A percentile compares a stretch with the other conserved stretches of the same genome.
phyloP scores from a whole-genome alignment of 2,888 invertebrate species.

The Drosophila limbata region DNA sequence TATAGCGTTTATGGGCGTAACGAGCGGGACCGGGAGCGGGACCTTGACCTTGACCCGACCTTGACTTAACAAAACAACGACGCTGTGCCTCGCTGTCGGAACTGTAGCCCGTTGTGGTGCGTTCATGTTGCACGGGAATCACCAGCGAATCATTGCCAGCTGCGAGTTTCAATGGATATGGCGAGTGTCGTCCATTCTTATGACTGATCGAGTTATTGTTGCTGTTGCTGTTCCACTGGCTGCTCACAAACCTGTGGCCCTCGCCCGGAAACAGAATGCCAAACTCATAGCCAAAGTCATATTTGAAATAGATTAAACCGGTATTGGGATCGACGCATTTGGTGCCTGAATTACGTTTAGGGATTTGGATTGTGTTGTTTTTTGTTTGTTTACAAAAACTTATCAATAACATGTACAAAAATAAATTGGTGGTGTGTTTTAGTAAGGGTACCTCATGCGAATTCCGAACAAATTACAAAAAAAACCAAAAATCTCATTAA shows the following conservation, averaged over 20 bases:
- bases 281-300: conserved; percentile 93
- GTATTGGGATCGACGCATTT: conserved; percentile 92
- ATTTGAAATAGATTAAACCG: conserved; percentile 92
- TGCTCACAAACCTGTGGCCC: conserved; percentile 86
- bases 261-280: conserved; percentile 90
- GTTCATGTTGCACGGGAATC: conserved; percentile 90
- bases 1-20: conserved; percentile 84
- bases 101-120: conserved; percentile 76
- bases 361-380: conserved; percentile 7
- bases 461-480: not conserved
- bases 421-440: conserved; percentile 2
- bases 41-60: not conserved
- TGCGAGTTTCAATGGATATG: conserved; percentile 86
- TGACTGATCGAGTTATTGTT: conserved; percentile 30
- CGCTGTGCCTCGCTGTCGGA: conserved; percentile 77
- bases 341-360: conserved; percentile 87
- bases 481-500: not conserved
- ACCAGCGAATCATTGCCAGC: conserved; percentile 86
- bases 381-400: conserved; percentile 39
- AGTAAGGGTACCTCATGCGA: conserved; percentile 1
- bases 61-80: conserved; percentile 25
- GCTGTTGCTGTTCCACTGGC: conserved; percentile 77
- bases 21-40: conserved; percentile 13
- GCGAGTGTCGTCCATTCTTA: conserved; percentile 61
- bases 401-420: conserved; percentile 39